Evolutionary conservation across 2,888 invertebrate genomes (phyloP).

Genomic region (Labia minor): DNA sequence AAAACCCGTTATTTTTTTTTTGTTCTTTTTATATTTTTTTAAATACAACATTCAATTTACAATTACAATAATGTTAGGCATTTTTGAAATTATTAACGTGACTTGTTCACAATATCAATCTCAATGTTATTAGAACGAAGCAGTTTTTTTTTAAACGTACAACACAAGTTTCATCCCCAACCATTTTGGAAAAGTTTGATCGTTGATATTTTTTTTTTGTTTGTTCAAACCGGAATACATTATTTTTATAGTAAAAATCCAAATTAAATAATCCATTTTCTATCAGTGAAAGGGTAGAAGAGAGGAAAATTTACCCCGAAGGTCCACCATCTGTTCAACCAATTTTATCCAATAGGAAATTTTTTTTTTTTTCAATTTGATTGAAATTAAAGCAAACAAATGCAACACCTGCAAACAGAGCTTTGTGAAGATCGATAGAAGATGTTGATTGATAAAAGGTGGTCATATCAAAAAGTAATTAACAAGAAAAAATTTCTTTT

Average conservation of each 20-base stretch:
- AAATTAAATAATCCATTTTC: slow-evolving; percentile 13
- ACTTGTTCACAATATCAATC: neutral
- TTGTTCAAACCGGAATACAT: slow-evolving; percentile 4
- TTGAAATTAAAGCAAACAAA: slow-evolving; percentile 13
- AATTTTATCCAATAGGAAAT: neutral
- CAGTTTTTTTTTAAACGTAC: neutral
- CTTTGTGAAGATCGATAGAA: neutral
- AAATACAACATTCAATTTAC: too few relatives aligned
- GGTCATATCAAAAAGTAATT: slow-evolving; percentile 13
- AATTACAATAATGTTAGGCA: too few relatives aligned
- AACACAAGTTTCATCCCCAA: neutral
- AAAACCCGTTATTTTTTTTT: too few relatives aligned
- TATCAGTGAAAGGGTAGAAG: neutral
- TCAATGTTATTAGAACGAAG: neutral
- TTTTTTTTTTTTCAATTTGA: slow-evolving; percentile 3
- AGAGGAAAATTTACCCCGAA: neutral
- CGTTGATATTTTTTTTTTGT: neutral
- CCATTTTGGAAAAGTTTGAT: neutral
- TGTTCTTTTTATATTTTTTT: too few relatives aligned
- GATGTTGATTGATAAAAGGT: neutral
- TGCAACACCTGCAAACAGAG: neutral
- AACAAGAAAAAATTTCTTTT: slow-evolving; percentile 3
- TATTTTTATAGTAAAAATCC: slow-evolving; percentile 1
- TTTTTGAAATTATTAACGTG: neutral
- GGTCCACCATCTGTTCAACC: slow-evolving; percentile 1